phyloP scores from a whole-genome alignment of 2,888 invertebrate species.

The Diadegma fenestrale region DNA sequence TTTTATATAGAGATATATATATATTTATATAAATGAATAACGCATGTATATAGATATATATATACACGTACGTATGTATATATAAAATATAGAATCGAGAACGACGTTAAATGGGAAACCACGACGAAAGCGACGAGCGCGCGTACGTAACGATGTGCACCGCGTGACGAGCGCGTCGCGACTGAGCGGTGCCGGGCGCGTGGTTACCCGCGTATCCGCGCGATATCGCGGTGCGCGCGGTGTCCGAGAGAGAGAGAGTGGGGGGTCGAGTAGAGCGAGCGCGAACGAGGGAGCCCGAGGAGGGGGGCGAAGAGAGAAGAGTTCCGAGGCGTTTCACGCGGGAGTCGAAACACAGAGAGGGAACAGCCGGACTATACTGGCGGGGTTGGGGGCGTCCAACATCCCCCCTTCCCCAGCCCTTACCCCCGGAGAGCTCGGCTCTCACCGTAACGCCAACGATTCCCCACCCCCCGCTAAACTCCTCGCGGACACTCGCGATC shows the following conservation, averaged over 20 bases:
- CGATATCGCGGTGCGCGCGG: slow-evolving; percentile 72
- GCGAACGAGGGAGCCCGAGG: slow-evolving; percentile 70
- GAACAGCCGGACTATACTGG: slow-evolving; percentile 28
- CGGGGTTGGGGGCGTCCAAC: slow-evolving; percentile 55
- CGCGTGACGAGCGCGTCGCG: slow-evolving; percentile 85
- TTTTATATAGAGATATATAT: not conserved
- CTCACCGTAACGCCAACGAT: slow-evolving; percentile 74
- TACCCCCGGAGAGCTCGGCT: slow-evolving; percentile 39
- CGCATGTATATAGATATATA: not conserved
- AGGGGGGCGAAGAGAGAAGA: slow-evolving; percentile 46
- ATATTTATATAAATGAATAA: slow-evolving; percentile 4
- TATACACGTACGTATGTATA: slow-evolving; percentile 10
- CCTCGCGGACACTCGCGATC: slow-evolving; percentile 70
- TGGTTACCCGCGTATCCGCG: slow-evolving; percentile 76
- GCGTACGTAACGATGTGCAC: slow-evolving; percentile 80
- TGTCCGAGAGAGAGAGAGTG: slow-evolving; percentile 67
- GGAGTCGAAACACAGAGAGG: slow-evolving; percentile 71
- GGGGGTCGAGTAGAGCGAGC: slow-evolving; percentile 64
- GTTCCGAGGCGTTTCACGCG: slow-evolving; percentile 60
- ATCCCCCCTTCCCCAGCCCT: slow-evolving; percentile 45
- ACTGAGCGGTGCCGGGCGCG: slow-evolving; percentile 83
- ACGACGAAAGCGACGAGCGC: slow-evolving; percentile 74
- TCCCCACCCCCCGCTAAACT: slow-evolving; percentile 69
- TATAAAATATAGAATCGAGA: slow-evolving; percentile 2
- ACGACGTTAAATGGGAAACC: slow-evolving; percentile 60